Percentiles rank a stretch among this genome's conserved stretches.
Evolutionary conservation across 2,797 vertebrate species (phyloP).

Genomic region (Petrocephalus schoutedeni): DNA sequence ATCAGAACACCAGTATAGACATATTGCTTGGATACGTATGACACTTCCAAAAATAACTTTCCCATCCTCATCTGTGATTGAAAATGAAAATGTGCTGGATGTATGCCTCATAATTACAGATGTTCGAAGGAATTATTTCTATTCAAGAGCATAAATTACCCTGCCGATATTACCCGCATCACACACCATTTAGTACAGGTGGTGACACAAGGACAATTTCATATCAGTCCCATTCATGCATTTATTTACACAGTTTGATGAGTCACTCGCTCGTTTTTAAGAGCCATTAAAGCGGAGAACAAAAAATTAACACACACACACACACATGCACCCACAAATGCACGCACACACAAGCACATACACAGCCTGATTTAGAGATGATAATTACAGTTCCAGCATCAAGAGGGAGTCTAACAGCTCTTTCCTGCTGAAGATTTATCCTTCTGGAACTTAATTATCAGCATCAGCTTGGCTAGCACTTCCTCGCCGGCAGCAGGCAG

Average conservation of each 20-base stretch:
- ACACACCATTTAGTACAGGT: constrained; percentile 24
- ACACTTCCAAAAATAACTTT: background rate
- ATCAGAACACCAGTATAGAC: background rate
- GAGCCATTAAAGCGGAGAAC: constrained; percentile 9
- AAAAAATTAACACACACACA: background rate
- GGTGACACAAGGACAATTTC: constrained; percentile 28
- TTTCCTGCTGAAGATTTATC: constrained; percentile 11
- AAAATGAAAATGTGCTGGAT: background rate
- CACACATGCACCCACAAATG: background rate
- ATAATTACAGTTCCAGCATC: background rate
- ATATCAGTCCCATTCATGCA: constrained; percentile 26
- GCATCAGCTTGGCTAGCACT: constrained; percentile 1
- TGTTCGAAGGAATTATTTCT: constrained; percentile 13
- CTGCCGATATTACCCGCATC: background rate
- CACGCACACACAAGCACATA: background rate
- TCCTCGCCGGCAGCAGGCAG: background rate
- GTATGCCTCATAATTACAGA: constrained; percentile 8
- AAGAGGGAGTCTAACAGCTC: background rate
- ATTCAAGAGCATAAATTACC: constrained; percentile 23
- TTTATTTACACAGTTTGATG: constrained; percentile 29
- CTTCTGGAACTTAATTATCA: constrained; percentile 10
- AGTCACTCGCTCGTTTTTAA: constrained; percentile 7
- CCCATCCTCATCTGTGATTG: background rate
- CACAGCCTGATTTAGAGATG: constrained; percentile 13
- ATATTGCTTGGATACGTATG: background rate